phyloP scores from a whole-genome alignment of 2,113 vertebrate genomes.

The Hippocampus mohnikei region DNA sequence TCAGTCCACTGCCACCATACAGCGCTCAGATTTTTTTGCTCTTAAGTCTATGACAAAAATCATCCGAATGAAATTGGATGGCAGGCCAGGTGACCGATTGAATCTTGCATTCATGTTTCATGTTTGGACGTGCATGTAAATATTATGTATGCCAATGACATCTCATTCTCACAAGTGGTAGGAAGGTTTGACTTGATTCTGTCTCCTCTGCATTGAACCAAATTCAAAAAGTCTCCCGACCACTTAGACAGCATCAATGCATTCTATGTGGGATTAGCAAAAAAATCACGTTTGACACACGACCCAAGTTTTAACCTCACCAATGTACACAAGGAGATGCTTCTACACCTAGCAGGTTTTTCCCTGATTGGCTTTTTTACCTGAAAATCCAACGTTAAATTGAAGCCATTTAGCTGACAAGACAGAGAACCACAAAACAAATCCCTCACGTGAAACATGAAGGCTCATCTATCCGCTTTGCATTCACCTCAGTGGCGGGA shows the following conservation, averaged over 20 bases:
- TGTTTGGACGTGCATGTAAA: background rate
- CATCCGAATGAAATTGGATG: constrained; percentile 50
- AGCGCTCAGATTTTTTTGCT: no score
- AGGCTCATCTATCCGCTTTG: constrained; percentile 41
- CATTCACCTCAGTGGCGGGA: constrained; percentile 38
- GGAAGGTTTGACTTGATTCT: background rate
- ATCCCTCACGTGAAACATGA: constrained; percentile 10
- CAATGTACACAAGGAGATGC: constrained; percentile 17
- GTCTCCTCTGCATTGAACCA: background rate
- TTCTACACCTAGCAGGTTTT: background rate
- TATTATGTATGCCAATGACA: background rate
- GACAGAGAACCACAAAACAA: constrained; percentile 20
- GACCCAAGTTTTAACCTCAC: constrained; percentile 34
- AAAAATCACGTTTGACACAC: constrained; percentile 20
- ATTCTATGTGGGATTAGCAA: constrained; percentile 5
- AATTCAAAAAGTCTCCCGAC: background rate
- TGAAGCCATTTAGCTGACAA: constrained; percentile 13
- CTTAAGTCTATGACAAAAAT: constrained; percentile 6
- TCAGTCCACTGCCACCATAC: constrained; percentile 11
- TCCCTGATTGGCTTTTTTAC: constrained; percentile 4
- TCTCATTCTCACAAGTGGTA: background rate
- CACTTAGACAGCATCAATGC: background rate
- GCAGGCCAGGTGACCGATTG: constrained; percentile 80
- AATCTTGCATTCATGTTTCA: constrained; percentile 76
- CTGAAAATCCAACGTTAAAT: constrained; percentile 14